A percentile compares a stretch with the other conserved stretches of the same genome.
Evolutionary conservation across 2,888 invertebrate species (phyloP).

Genomic region (Dynastes tityus): DNA sequence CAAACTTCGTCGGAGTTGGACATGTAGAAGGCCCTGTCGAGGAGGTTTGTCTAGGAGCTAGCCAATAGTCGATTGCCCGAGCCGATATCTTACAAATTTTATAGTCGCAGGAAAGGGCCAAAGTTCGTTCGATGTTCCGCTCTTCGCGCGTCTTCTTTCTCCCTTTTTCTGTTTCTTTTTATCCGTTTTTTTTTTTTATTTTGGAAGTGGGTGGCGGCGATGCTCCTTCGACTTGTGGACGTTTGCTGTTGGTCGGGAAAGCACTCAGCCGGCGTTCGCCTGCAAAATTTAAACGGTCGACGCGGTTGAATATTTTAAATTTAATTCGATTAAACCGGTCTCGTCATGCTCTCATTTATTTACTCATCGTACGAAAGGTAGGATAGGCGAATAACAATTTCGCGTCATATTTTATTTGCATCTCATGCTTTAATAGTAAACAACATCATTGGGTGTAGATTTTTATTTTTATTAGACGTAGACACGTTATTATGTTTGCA

Average conservation of each 20-base stretch:
- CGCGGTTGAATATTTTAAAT: constrained; percentile 39
- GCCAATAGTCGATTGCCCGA: constrained; percentile 56
- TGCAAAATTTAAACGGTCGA: constrained; percentile 33
- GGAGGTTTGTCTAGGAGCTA: constrained; percentile 58
- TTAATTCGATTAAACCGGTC: constrained; percentile 41
- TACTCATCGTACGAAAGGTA: not conserved
- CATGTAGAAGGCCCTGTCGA: constrained; percentile 56
- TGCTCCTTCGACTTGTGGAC: constrained; percentile 22
- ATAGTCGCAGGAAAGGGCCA: constrained; percentile 40
- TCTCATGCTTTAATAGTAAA: constrained; percentile 11
- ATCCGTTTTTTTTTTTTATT: not conserved
- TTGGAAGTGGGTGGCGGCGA: not conserved
- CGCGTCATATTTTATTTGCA: constrained; percentile 28
- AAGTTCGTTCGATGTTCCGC: constrained; percentile 5
- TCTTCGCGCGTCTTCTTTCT: constrained; percentile 15
- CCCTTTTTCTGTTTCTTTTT: not conserved
- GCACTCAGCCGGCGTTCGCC: constrained; percentile 8
- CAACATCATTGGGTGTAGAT: not conserved
- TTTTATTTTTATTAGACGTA: constrained; percentile 19
- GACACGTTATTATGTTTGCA: constrained; percentile 3
- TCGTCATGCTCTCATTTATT: constrained; percentile 24
- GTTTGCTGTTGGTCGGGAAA: constrained; percentile 10
- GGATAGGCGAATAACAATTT: constrained; percentile 23
- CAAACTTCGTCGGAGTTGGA: constrained; percentile 54
- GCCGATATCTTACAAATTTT: constrained; percentile 54